Percentiles rank a stretch among this genome's conserved stretches.
phyloP scores from a whole-genome alignment of 2,797 vertebrate genomes.

The Bufotes viridis region DNA sequence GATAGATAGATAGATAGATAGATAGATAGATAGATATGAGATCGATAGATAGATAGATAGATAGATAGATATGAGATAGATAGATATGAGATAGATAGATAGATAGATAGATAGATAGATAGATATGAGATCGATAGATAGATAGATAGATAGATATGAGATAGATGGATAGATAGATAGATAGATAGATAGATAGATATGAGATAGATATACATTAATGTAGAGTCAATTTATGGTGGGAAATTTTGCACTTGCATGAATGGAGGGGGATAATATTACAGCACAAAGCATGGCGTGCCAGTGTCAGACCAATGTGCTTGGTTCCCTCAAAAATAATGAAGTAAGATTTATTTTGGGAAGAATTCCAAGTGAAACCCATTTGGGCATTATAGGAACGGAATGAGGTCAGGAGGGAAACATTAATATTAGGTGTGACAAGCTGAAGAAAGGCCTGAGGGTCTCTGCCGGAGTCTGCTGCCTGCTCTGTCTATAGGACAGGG shows the following conservation, averaged over 20 bases:
- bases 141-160: not conserved
- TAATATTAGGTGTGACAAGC: constrained; percentile 67
- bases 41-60: not conserved
- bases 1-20: not conserved
- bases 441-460: constrained; percentile 67
- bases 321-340: not conserved
- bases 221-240: too few relatives aligned
- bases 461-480: constrained; percentile 64
- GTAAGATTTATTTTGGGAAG: constrained; percentile 63
- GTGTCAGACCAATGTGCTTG: not conserved
- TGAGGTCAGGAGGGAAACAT: constrained; percentile 63
- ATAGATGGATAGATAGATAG: too few relatives aligned
- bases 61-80: not conserved
- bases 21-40: too few relatives aligned
- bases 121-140: too few relatives aligned
- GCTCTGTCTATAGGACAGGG: constrained; percentile 65
- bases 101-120: not conserved
- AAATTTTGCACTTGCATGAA: too few relatives aligned
- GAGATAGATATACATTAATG: not conserved
- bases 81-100: too few relatives aligned
- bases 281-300: constrained; percentile 12
- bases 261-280: not conserved
- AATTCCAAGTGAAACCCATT: constrained; percentile 63
- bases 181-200: not conserved
- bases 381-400: constrained; percentile 46